Evolutionary conservation across 2,113 vertebrate species (phyloP).

Genomic region (Ceuthmochares aereus): DNA sequence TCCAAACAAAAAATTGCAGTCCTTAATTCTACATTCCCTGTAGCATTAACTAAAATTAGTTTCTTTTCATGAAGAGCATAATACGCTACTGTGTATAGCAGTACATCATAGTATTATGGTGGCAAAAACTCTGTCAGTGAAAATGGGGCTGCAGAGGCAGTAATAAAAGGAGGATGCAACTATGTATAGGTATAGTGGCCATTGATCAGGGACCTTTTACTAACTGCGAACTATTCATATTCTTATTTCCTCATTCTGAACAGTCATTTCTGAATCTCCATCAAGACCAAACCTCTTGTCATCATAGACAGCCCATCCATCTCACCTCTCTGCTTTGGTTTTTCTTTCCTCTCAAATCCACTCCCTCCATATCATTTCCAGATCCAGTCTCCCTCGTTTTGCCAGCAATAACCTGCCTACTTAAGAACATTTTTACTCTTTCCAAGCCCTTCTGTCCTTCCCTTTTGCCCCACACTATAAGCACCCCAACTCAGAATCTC

Average conservation of each 20-base stretch:
- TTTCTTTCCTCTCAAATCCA: not conserved
- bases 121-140: not conserved
- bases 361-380: not conserved
- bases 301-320: not conserved
- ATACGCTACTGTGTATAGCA: not conserved
- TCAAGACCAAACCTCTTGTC: not conserved
- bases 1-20: not conserved
- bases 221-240: not conserved
- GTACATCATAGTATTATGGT: accelerated
- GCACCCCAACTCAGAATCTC: not conserved
- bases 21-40: not conserved
- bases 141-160: not conserved
- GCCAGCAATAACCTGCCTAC: not conserved
- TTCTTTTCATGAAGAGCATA: not conserved
- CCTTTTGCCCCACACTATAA: not conserved
- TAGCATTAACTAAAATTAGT: not conserved
- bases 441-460: not conserved
- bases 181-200: not conserved
- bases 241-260: accelerated
- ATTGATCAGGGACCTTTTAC: not conserved
- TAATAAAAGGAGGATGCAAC: not conserved
- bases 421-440: not conserved
- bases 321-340: not conserved
- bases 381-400: not conserved
- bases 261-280: not conserved